Evolutionary conservation across 2,113 vertebrate genomes (phyloP).

Genomic region (Tapirus terrestris): DNA sequence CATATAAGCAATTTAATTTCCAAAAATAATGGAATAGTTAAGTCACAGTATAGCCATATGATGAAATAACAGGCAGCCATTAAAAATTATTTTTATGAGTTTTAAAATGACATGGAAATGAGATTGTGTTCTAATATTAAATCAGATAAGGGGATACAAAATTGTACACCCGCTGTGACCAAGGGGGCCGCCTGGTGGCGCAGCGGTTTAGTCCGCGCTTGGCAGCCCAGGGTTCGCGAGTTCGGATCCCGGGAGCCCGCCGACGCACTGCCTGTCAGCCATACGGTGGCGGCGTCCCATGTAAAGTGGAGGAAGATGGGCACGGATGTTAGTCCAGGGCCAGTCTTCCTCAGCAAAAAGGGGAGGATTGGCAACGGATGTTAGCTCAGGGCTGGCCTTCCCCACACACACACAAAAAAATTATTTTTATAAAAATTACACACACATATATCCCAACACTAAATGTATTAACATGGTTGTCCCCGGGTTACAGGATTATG

Average conservation of each 20-base stretch:
- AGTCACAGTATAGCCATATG: not conserved
- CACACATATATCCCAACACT: not conserved
- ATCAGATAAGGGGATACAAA: not conserved
- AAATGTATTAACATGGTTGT: not conserved
- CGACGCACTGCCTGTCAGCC: no score
- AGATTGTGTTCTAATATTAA: not conserved
- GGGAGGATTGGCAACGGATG: no score
- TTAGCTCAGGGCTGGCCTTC: no score
- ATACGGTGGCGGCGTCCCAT: no score
- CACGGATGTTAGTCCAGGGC: no score
- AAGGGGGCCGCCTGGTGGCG: no score
- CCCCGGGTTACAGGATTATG: not conserved
- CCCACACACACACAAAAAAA: no score
- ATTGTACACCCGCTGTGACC: not conserved
- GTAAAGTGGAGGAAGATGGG: no score
- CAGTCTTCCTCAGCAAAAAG: no score
- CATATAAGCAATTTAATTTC: not conserved
- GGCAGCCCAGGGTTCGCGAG: no score
- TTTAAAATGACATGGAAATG: constrained; percentile 17
- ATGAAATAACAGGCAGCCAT: not conserved
- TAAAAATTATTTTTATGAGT: constrained; percentile 5
- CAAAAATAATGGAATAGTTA: constrained; percentile 36
- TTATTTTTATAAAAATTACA: not conserved
- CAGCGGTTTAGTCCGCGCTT: no score
- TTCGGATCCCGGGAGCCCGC: no score